Conservation (phyloP, 2,888 invertebrate species). For the Pediacus dermestoides region DNA sequence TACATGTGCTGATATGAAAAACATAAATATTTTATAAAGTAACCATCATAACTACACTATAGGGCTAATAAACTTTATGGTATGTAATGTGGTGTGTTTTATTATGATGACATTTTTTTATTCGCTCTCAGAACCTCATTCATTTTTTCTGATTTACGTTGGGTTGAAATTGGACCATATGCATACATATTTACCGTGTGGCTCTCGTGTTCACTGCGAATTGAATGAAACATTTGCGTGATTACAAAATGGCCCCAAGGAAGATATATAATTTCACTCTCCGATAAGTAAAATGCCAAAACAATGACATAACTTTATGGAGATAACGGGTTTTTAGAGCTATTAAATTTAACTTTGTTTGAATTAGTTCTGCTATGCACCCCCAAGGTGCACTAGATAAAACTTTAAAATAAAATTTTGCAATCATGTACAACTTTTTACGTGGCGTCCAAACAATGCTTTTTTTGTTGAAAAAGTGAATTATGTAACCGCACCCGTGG, state of each 20-base stretch:
- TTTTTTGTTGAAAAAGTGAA: too few species aligned
- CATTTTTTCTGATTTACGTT: slow-evolving; percentile 29
- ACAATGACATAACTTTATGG: slow-evolving; percentile 22
- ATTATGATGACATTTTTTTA: slow-evolving; percentile 32
- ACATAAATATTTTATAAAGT: slow-evolving; percentile 32
- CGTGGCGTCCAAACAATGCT: too few species aligned
- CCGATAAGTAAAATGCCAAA: slow-evolving; percentile 23
- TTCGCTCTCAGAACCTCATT: slow-evolving; percentile 22
- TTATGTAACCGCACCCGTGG: too few species aligned
- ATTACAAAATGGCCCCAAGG: slow-evolving; percentile 15
- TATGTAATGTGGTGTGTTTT: slow-evolving; percentile 28
- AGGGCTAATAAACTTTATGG: slow-evolving; percentile 30
- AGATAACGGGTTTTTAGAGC: slow-evolving; percentile 16
- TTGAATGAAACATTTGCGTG: slow-evolving; percentile 15
- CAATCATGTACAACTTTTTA: too few species aligned
- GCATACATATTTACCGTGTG: not conserved
- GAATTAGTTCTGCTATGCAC: too few species aligned
- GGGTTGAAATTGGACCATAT: slow-evolving; percentile 10
- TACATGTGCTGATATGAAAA: slow-evolving; percentile 24
- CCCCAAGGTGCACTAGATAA: too few species aligned
- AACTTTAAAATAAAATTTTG: too few species aligned
- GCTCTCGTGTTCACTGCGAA: too few species aligned
- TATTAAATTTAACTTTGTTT: too few species aligned
- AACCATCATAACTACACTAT: slow-evolving; percentile 26
- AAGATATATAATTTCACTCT: slow-evolving; percentile 22